These are phyloP conservation scores for Scaptomyza pallida DNA, from an alignment of 1,140 invertebrate species.

Conservation along the genomic window DNA sequence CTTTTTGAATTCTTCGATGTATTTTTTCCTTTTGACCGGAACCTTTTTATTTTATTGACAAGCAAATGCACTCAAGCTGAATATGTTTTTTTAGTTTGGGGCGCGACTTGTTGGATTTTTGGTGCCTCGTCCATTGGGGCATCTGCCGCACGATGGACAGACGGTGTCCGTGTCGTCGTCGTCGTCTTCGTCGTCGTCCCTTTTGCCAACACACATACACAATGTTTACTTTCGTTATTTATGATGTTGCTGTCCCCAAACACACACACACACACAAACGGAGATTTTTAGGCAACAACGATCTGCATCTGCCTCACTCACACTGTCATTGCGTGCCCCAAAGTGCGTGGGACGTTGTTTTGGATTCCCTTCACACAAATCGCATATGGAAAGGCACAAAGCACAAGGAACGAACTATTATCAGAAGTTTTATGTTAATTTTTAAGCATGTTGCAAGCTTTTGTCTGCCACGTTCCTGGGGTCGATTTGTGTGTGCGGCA, in stretches of 20 bases:
- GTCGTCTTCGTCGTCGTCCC: slow-evolving; percentile 55
- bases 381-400: slow-evolving; percentile 19
- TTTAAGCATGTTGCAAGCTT: slow-evolving; percentile 69
- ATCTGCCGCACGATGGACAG: background rate
- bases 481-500: slow-evolving; percentile 24
- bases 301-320: no score
- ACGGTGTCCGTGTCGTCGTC: background rate
- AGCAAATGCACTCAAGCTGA: slow-evolving; percentile 79
- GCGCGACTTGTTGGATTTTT: slow-evolving; percentile 56
- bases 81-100: slow-evolving; percentile 68
- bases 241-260: slow-evolving; percentile 71
- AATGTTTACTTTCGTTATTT: slow-evolving; percentile 80
- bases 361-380: slow-evolving; percentile 52
- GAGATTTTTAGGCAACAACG: slow-evolving; percentile 63
- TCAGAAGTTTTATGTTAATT: slow-evolving; percentile 82
- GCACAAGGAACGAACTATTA: slow-evolving; percentile 62
- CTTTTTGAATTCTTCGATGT: slow-evolving; percentile 28
- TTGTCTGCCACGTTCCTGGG: slow-evolving; percentile 25
- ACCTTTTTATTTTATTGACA: slow-evolving; percentile 79
- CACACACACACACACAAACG: slow-evolving; percentile 24
- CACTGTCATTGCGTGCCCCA: background rate
- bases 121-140: background rate
- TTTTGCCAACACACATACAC: slow-evolving; percentile 37
- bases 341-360: slow-evolving; percentile 36
- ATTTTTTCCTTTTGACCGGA: slow-evolving; percentile 46